Conservation (phyloP, 2,113 vertebrate species). For the Spheniscus mendiculus region DNA sequence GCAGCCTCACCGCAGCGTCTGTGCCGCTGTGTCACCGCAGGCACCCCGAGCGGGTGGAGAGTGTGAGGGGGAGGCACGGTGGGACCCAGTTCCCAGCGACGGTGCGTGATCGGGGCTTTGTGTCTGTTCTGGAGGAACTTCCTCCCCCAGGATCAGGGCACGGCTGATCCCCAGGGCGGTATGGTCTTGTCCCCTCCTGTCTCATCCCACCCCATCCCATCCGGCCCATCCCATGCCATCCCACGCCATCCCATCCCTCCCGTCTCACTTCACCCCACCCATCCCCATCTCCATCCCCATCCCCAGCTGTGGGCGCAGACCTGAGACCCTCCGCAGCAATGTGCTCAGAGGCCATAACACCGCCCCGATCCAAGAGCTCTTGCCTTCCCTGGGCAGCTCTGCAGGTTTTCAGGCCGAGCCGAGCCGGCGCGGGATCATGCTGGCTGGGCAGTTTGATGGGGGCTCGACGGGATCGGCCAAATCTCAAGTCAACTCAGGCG, state of each 20-base stretch:
- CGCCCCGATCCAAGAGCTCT: rapidly evolving
- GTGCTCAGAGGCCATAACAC: rapidly evolving
- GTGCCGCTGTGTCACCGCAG: rapidly evolving
- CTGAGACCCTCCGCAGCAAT: rapidly evolving
- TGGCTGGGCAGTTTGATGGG: rapidly evolving
- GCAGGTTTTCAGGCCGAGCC: rapidly evolving
- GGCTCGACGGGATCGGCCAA: not conserved
- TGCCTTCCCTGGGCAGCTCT: not conserved
- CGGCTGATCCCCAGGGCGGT: not conserved
- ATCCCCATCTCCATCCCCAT: not conserved
- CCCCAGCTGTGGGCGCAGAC: not conserved
- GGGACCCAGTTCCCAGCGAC: not conserved
- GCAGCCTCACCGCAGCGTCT: not conserved
- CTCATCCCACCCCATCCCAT: not conserved
- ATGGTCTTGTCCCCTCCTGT: no score
- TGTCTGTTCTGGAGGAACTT: not conserved
- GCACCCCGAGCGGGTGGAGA: not conserved
- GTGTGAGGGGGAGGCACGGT: rapidly evolving
- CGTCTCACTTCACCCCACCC: no score
- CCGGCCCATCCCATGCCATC: no score
- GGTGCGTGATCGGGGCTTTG: not conserved
- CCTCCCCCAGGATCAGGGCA: not conserved
- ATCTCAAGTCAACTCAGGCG: rapidly evolving
- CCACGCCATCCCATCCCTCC: not conserved
- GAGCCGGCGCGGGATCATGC: rapidly evolving